Conservation (phyloP, 2,797 vertebrate genomes). For the Peromyscus melanophrys region DNA sequence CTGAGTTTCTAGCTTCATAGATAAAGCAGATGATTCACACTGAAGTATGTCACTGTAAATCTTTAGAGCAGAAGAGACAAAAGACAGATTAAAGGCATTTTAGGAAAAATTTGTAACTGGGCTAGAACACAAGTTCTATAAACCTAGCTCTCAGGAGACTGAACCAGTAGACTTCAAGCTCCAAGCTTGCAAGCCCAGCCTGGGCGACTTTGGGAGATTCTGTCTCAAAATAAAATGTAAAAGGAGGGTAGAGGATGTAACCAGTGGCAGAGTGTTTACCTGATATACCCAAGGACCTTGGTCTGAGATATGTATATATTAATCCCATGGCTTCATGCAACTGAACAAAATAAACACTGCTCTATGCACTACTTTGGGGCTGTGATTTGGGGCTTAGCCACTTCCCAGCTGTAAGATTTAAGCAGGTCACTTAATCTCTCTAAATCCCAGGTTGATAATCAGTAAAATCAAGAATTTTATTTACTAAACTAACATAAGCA, state of each 20-base stretch:
- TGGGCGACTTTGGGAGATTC: background rate
- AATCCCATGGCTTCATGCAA: background rate
- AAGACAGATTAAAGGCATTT: slow-evolving; percentile 22
- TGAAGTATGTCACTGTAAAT: background rate
- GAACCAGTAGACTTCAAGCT: background rate
- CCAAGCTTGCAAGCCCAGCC: background rate
- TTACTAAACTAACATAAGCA: background rate
- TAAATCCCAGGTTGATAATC: slow-evolving; percentile 49
- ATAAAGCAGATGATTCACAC: background rate
- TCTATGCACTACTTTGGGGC: background rate
- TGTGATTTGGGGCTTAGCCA: background rate
- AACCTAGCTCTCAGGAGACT: background rate
- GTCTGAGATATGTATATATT: background rate
- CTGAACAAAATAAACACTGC: background rate
- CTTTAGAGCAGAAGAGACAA: background rate
- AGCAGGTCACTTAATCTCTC: slow-evolving; percentile 32
- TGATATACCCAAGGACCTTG: background rate
- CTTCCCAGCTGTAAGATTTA: slow-evolving; percentile 31
- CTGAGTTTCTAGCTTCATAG: background rate
- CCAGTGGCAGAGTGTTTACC: background rate
- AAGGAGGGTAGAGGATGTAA: background rate
- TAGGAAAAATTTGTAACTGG: background rate
- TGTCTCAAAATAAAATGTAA: background rate
- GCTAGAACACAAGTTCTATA: background rate
- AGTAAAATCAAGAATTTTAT: slow-evolving; percentile 41